These are phyloP conservation scores for Xyrichtys novacula DNA, from an alignment of 2,797 vertebrate species.

Conservation along the genomic window DNA sequence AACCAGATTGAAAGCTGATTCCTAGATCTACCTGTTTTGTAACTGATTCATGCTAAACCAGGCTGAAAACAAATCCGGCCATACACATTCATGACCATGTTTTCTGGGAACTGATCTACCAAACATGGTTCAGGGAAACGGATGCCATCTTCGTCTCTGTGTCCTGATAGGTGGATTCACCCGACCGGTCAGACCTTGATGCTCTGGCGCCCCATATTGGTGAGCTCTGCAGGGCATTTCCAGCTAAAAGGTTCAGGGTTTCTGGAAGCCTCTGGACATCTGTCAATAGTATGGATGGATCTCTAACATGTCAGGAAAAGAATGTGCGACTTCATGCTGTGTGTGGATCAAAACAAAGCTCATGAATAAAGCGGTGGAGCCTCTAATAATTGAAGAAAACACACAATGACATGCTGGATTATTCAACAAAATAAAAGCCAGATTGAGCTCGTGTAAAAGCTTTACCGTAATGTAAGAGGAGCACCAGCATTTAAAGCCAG, in stretches of 20 bases:
- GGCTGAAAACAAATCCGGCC: slow-evolving; percentile 59
- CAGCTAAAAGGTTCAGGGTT: slow-evolving; percentile 39
- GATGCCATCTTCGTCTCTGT: neutral
- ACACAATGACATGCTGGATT: neutral
- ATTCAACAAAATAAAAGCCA: no score
- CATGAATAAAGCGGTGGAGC: neutral
- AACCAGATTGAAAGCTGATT: slow-evolving; percentile 29
- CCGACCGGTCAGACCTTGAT: neutral
- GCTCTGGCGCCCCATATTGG: slow-evolving; percentile 7
- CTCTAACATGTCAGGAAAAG: slow-evolving; percentile 13
- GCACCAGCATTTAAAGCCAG: slow-evolving; percentile 6
- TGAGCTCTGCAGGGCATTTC: slow-evolving; percentile 43
- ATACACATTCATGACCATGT: slow-evolving; percentile 62
- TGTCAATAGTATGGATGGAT: slow-evolving; percentile 8
- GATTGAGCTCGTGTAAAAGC: neutral
- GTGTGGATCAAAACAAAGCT: neutral
- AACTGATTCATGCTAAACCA: slow-evolving; percentile 20
- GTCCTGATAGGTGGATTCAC: slow-evolving; percentile 16
- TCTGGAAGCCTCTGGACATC: slow-evolving; percentile 27
- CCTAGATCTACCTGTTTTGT: slow-evolving; percentile 30
- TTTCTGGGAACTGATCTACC: slow-evolving; percentile 62
- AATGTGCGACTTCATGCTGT: neutral
- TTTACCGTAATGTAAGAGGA: neutral
- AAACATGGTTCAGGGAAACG: slow-evolving; percentile 50
- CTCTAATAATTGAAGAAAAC: neutral